phyloP scores from a whole-genome alignment of 1,140 invertebrate species.

The Rhynchophorus ferrugineus region DNA sequence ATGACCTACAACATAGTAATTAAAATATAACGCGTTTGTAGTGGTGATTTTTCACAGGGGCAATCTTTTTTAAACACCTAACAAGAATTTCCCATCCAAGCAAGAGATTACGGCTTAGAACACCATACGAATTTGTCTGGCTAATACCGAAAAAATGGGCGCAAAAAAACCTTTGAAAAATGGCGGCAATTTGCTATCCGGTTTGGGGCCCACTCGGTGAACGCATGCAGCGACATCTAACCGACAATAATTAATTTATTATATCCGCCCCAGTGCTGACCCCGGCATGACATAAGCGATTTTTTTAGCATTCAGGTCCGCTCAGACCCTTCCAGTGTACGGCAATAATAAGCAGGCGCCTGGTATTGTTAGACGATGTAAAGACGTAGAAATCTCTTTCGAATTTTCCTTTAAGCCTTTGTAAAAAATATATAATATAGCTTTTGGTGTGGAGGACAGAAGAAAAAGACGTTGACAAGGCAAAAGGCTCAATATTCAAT shows the following conservation, averaged over 20 bases:
- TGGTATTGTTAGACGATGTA: neutral
- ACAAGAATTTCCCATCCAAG: neutral
- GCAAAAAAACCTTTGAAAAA: conserved; percentile 6
- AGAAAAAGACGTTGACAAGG: too few relatives aligned
- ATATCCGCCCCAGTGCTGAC: neutral
- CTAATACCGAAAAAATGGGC: conserved; percentile 9
- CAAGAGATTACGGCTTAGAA: conserved; percentile 8
- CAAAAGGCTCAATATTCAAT: too few relatives aligned
- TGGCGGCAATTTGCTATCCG: conserved; percentile 7
- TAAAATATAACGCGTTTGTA: neutral
- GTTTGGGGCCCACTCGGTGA: neutral
- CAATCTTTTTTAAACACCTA: conserved; percentile 1
- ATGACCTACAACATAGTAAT: neutral
- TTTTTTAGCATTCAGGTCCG: too few relatives aligned
- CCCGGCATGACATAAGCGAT: neutral
- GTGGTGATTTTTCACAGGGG: neutral
- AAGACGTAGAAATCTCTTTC: neutral
- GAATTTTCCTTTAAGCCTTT: too few relatives aligned
- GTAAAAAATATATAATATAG: too few relatives aligned
- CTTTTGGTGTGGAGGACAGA: too few relatives aligned
- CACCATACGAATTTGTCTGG: conserved; percentile 10
- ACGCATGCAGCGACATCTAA: conserved; percentile 2
- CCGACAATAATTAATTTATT: conserved; percentile 7
- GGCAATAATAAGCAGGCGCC: neutral
- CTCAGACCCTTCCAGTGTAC: neutral